Evolutionary conservation across 2,113 vertebrate species (phyloP).

Genomic region (Chaenogobius annularis): DNA sequence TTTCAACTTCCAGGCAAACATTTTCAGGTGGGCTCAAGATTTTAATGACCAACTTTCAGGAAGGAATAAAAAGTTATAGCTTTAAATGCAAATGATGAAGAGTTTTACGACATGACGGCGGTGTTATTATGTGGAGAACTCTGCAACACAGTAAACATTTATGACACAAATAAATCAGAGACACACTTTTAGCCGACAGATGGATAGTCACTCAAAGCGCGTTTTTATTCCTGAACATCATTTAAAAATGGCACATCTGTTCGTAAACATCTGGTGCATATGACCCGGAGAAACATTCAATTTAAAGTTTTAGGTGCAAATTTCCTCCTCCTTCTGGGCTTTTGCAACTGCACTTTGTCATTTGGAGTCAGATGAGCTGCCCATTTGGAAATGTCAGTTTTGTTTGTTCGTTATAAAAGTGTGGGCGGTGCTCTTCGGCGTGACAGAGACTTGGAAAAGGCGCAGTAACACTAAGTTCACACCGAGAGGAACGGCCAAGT

Average conservation of each 20-base stretch:
- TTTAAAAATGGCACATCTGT: neutral
- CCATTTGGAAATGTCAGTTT: neutral
- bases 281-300: neutral
- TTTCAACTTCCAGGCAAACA: neutral
- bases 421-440: neutral
- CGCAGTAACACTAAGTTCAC: neutral
- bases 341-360: neutral
- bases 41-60: neutral
- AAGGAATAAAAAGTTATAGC: neutral
- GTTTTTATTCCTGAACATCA: neutral
- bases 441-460: neutral
- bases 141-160: slow-evolving; percentile 6
- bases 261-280: neutral
- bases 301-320: slow-evolving; percentile 6
- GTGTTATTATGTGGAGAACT: neutral
- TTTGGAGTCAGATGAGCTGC: neutral
- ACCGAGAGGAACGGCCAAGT: neutral
- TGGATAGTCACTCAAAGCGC: neutral
- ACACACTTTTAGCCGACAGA: neutral
- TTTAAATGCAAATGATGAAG: neutral
- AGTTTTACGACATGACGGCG: neutral
- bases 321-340: slow-evolving; percentile 4
- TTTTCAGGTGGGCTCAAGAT: neutral
- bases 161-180: neutral
- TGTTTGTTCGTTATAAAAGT: neutral